Percentiles rank a stretch among this genome's conserved stretches.
Conservation (phyloP, 2,888 invertebrate genomes). For the Drosophila rellima region DNA sequence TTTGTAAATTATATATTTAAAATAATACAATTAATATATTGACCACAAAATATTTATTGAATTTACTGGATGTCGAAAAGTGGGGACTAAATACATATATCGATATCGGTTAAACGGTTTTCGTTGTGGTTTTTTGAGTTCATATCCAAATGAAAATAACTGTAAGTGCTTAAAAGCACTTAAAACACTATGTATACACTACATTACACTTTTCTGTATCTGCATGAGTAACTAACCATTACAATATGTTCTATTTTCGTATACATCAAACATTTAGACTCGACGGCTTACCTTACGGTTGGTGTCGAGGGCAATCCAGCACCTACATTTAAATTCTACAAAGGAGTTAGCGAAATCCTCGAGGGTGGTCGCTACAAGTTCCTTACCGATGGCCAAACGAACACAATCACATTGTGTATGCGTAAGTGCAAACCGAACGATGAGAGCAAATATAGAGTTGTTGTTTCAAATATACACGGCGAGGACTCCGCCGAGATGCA, state of each 20-base stretch:
- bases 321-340: slow-evolving; percentile 98
- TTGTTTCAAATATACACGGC: slow-evolving; percentile 96
- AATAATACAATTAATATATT: neutral
- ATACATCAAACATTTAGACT: slow-evolving; percentile 88
- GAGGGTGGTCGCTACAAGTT: slow-evolving; percentile 98
- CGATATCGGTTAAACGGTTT: too few species aligned
- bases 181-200: neutral
- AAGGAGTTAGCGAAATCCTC: slow-evolving; percentile 96
- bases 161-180: slow-evolving; percentile 20
- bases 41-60: too few species aligned
- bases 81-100: too few species aligned
- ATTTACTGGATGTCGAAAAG: too few species aligned
- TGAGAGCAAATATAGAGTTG: slow-evolving; percentile 97
- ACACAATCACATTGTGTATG: slow-evolving; percentile 96
- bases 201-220: neutral
- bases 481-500: slow-evolving; percentile 98
- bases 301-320: slow-evolving; percentile 97
- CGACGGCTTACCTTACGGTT: slow-evolving; percentile 96
- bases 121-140: too few species aligned
- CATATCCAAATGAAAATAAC: too few species aligned
- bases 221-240: slow-evolving; percentile 15
- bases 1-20: neutral
- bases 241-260: slow-evolving; percentile 18
- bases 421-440: slow-evolving; percentile 98
- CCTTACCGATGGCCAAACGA: slow-evolving; percentile 96